Evolutionary conservation across 2,888 invertebrate species (phyloP).

Genomic region (Alcis repandata): DNA sequence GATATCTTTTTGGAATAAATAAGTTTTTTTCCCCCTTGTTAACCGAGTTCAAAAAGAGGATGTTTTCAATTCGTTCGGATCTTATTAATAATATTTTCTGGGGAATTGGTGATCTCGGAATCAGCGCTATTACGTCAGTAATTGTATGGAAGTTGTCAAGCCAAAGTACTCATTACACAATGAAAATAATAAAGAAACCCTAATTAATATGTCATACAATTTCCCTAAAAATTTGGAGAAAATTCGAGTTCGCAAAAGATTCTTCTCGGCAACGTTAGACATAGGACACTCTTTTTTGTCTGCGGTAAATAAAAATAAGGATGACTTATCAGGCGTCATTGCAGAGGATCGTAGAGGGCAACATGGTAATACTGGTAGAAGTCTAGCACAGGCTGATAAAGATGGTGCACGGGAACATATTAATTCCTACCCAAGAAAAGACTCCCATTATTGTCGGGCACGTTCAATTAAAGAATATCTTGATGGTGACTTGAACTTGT

Average conservation of each 20-base stretch:
- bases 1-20: too few relatives aligned
- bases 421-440: conserved; percentile 24
- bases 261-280: background rate
- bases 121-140: background rate
- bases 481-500: conserved; percentile 25
- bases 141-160: background rate
- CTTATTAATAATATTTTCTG: too few relatives aligned
- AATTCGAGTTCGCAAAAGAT: background rate
- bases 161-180: background rate
- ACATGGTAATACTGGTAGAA: background rate
- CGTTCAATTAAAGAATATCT: conserved; percentile 24
- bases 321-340: background rate
- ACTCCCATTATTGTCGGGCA: conserved; percentile 12
- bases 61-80: too few relatives aligned
- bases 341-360: background rate
- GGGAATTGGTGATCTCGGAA: background rate
- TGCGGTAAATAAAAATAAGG: conserved; percentile 21
- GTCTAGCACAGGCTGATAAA: conserved; percentile 26
- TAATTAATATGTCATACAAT: background rate
- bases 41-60: too few relatives aligned
- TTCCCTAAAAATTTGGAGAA: background rate
- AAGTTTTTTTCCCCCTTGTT: too few relatives aligned
- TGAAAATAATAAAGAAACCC: background rate
- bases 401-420: conserved; percentile 24
- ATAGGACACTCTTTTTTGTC: conserved; percentile 27